phyloP scores from a whole-genome alignment of 2,888 invertebrate species.

The Acrobasis repandana region DNA sequence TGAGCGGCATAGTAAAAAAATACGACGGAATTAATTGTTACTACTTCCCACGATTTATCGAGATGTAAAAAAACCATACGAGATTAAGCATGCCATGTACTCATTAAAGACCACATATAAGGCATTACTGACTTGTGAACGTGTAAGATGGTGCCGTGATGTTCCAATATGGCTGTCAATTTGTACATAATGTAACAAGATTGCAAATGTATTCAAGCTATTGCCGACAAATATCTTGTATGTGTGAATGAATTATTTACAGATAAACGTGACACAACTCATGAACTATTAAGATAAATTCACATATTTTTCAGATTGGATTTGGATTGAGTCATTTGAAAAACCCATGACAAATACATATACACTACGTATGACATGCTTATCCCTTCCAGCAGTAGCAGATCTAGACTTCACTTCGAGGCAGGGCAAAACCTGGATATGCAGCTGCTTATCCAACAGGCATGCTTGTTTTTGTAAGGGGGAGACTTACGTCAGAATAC shows the following conservation, averaged over 20 bases:
- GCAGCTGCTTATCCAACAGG: too few species aligned
- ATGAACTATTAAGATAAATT: not conserved
- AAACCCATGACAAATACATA: not conserved
- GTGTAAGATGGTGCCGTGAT: not conserved
- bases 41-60: too few species aligned
- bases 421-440: too few species aligned
- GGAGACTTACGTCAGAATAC: too few species aligned
- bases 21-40: too few species aligned
- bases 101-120: not conserved
- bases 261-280: constrained; percentile 7
- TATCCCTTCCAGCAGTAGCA: too few species aligned
- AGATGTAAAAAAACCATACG: too few species aligned
- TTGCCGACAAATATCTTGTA: not conserved
- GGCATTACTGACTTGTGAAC: not conserved
- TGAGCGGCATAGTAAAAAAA: too few species aligned
- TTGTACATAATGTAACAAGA: not conserved
- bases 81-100: too few species aligned
- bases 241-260: not conserved
- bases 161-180: constrained; percentile 4
- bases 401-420: too few species aligned
- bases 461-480: too few species aligned
- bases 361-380: too few species aligned
- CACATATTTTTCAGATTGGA: constrained; percentile 1
- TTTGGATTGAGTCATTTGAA: not conserved
- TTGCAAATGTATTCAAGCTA: not conserved